Evolutionary conservation across 2,113 vertebrate species (phyloP).

Genomic region (Hippolais icterina): DNA sequence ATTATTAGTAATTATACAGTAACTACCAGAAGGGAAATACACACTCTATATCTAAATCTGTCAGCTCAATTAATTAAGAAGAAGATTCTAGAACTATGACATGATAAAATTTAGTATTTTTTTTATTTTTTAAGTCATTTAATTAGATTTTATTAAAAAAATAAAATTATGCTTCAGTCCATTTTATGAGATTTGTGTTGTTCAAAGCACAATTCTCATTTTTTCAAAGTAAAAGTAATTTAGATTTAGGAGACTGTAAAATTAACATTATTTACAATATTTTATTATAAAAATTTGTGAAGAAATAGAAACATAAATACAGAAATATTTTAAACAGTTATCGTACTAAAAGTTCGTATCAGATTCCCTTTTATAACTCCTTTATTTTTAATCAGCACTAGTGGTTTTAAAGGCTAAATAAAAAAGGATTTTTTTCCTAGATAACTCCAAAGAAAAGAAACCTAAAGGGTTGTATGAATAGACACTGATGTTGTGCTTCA

Average conservation of each 20-base stretch:
- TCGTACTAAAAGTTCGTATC: background rate
- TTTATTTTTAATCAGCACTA: background rate
- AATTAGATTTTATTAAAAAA: slow-evolving; percentile 54
- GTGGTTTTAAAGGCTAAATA: background rate
- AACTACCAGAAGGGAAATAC: slow-evolving; percentile 84
- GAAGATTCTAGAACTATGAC: slow-evolving; percentile 84
- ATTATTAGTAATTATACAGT: slow-evolving; percentile 84
- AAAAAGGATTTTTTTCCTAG: background rate
- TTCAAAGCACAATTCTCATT: slow-evolving; percentile 43
- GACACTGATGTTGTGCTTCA: background rate
- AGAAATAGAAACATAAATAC: slow-evolving; percentile 33
- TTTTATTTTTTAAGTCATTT: slow-evolving; percentile 48
- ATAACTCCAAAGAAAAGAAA: background rate
- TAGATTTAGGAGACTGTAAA: slow-evolving; percentile 26
- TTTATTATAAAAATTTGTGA: slow-evolving; percentile 24
- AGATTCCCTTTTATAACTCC: background rate
- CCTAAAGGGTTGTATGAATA: background rate
- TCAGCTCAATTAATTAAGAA: slow-evolving; percentile 90
- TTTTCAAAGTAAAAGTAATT: slow-evolving; percentile 43
- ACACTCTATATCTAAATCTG: slow-evolving; percentile 82
- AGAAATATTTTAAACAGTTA: background rate
- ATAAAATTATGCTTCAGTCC: slow-evolving; percentile 30
- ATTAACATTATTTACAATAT: slow-evolving; percentile 51
- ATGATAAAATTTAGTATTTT: slow-evolving; percentile 79
- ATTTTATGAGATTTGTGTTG: slow-evolving; percentile 59